These are phyloP conservation scores for Ptilonorhynchus violaceus DNA, from an alignment of 2,113 vertebrate genomes.

Conservation along the genomic window DNA sequence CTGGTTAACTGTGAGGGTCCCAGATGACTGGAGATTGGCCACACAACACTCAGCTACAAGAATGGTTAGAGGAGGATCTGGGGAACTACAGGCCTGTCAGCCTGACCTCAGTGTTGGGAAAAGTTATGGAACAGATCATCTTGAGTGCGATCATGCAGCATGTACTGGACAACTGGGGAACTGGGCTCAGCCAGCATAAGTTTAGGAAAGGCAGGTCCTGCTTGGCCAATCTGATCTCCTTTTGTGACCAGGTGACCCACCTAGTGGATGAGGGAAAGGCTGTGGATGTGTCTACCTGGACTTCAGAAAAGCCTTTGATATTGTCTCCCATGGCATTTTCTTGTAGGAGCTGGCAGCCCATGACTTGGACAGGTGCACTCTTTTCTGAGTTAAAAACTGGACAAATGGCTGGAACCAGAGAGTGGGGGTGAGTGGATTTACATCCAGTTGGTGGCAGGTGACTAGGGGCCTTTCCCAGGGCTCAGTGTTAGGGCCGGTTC, in stretches of 20 bases:
- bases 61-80: background rate
- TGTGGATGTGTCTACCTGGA: background rate
- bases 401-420: background rate
- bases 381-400: background rate
- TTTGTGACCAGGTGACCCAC: background rate
- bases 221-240: background rate
- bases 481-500: background rate
- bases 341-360: background rate
- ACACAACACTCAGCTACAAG: background rate
- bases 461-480: background rate
- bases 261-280: background rate
- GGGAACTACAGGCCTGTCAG: background rate
- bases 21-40: background rate
- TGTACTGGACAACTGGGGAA: accelerated
- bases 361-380: background rate
- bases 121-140: background rate
- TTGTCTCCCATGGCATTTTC: background rate
- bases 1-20: background rate
- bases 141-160: background rate
- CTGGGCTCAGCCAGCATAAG: background rate
- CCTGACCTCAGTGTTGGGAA: background rate
- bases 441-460: background rate
- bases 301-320: background rate
- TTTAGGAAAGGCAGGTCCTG: background rate
- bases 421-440: background rate